Evolutionary conservation across 2,888 invertebrate species (phyloP), one percentile per base, ranked within the genome.

Genomic region (Drosophila neotestacea): DNA sequence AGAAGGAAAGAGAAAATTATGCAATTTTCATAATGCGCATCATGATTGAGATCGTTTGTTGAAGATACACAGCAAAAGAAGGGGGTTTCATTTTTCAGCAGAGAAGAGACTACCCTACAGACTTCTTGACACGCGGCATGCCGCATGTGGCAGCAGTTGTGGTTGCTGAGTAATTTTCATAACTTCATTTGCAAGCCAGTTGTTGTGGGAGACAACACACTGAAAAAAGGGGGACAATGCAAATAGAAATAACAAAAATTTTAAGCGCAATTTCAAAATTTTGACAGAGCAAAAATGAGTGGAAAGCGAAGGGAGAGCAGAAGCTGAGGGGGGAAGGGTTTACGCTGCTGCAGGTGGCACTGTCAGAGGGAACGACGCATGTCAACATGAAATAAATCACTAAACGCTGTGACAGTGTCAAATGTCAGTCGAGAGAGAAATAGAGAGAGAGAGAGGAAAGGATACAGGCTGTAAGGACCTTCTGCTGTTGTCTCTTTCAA

Each of bases 361-460:
- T 44, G 61, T 46, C 51, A 42, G 51, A 42, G 51, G 51, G 48
- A 48, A 69, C 73, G 72, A 80, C 78, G 82, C 89, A 84, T 86
- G 88, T 82, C 89, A 82, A 77, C 85, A 80, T 85, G 79, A 79
- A 77, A 88, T 89, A 89, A 89, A 89, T 88, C 88, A 89, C 88
- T 86, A 88, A 89, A 86, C 79, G 77, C 74, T 84, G 82, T 77
- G 80, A 85, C 89, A 81, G 71, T 88, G 89, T 84, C 89, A 88
- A 80, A 84, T 86, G 82, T 81, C 78, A 85, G 70, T 61, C 50
- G 22, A 16, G 39, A 11, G 41, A 39, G 13, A 52, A 2, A 54
- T 32, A 48, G 30, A 47, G 47, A 47, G 48, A 46, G 52, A 52
- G n/a, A 55, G 27, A 36, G 22, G 36, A 54, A 16, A 38, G 38